A percentile compares a stretch with the other conserved stretches of the same genome.
phyloP scores from a whole-genome alignment of 2,113 vertebrate species.

The Tenebrosternarchus preto region DNA sequence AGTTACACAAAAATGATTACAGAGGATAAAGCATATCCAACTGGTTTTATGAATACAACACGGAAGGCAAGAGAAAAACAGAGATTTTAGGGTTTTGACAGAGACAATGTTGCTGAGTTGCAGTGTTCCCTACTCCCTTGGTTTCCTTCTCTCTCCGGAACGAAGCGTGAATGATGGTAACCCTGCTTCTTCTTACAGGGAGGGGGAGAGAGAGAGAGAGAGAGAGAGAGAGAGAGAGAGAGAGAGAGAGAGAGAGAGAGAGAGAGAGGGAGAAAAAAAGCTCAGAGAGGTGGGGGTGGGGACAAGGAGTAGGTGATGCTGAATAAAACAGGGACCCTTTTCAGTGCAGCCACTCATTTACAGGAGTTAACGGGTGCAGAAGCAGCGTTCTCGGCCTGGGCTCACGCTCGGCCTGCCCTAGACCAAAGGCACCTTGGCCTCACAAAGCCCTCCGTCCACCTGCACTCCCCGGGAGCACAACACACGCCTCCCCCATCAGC shows the following conservation, averaged over 20 bases:
- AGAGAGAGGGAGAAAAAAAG: neutral
- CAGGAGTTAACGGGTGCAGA: slow-evolving; percentile 34
- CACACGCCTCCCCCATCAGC: neutral
- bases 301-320: slow-evolving; percentile 56
- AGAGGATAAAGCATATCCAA: neutral
- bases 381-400: slow-evolving; percentile 34
- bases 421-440: slow-evolving; percentile 59
- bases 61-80: neutral
- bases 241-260: slow-evolving; percentile 30
- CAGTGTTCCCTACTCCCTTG: slow-evolving; percentile 17
- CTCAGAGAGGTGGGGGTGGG: too few species aligned
- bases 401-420: slow-evolving; percentile 55
- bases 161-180: slow-evolving; percentile 27
- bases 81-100: neutral
- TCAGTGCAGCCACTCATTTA: slow-evolving; percentile 38
- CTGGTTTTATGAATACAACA: neutral
- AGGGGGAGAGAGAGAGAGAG: slow-evolving; percentile 30
- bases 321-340: slow-evolving; percentile 56
- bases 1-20: neutral
- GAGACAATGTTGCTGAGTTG: slow-evolving; percentile 31
- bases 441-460: slow-evolving; percentile 51
- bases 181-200: slow-evolving; percentile 15
- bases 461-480: neutral
- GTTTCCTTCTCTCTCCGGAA: slow-evolving; percentile 14
- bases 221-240: slow-evolving; percentile 31